These are phyloP conservation scores for Diachrysia chrysitis DNA, from an alignment of 2,888 invertebrate genomes.

Conservation along the genomic window DNA sequence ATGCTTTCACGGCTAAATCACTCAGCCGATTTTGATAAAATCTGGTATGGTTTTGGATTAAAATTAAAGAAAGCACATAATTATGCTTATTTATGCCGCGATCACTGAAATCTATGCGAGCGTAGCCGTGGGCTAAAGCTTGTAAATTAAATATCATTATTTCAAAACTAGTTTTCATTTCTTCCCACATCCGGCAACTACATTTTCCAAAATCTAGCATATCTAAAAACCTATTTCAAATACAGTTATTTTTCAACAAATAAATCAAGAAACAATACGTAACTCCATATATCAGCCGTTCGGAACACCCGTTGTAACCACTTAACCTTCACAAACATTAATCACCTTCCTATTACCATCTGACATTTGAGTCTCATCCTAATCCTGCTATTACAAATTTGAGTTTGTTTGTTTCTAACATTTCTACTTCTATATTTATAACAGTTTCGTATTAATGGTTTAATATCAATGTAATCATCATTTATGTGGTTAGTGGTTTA, in stretches of 20 bases:
- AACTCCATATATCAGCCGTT: conserved; percentile 26
- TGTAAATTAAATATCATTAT: no score
- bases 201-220: no score
- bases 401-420: neutral
- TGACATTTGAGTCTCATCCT: neutral
- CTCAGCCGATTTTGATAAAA: no score
- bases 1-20: no score
- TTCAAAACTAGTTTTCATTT: no score
- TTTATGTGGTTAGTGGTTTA: neutral
- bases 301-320: conserved; percentile 25
- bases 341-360: conserved; percentile 22
- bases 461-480: neutral
- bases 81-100: no score
- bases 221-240: no score
- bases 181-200: no score
- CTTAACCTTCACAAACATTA: conserved; percentile 32
- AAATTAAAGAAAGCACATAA: no score
- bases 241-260: conserved; percentile 15
- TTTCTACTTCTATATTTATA: neutral
- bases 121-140: no score
- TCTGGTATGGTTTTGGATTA: no score
- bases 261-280: conserved; percentile 29
- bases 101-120: no score
- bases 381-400: neutral
- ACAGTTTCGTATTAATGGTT: neutral